Conservation (phyloP, 2,888 invertebrate species). For the Amaurobius ferox region DNA sequence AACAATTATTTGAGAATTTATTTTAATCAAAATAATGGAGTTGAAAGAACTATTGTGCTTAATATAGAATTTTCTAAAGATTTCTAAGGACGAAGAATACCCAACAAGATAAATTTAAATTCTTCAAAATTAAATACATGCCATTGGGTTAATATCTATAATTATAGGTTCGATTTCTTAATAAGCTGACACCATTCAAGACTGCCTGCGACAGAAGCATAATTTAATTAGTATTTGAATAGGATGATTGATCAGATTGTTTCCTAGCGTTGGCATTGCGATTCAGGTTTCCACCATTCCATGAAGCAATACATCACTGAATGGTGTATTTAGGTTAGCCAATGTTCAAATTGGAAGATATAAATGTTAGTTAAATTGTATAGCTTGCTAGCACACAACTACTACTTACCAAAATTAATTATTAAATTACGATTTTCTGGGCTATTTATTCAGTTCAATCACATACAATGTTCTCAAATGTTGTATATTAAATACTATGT, state of each 20-base stretch:
- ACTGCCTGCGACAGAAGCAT: background rate
- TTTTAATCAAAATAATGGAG: too few species aligned
- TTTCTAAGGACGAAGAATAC: too few species aligned
- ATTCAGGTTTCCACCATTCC: background rate
- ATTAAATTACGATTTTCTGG: constrained; percentile 1
- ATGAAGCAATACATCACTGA: background rate
- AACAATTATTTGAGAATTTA: too few species aligned
- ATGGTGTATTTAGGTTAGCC: constrained; percentile 2
- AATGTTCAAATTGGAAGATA: background rate
- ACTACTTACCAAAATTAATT: background rate
- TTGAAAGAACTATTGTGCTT: too few species aligned
- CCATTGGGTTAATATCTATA: too few species aligned
- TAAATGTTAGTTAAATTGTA: constrained; percentile 9
- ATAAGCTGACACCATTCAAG: background rate
- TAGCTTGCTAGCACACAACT: background rate
- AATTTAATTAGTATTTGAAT: background rate
- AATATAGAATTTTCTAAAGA: too few species aligned
- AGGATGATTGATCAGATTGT: background rate
- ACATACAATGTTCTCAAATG: background rate
- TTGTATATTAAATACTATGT: background rate
- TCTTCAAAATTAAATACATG: too few species aligned
- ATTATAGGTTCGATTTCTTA: background rate
- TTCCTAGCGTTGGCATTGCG: background rate
- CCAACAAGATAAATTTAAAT: too few species aligned
- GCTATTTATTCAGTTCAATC: background rate